These are phyloP conservation scores for Campaea margaritaria DNA, from an alignment of 2,888 invertebrate genomes.

Conservation along the genomic window DNA sequence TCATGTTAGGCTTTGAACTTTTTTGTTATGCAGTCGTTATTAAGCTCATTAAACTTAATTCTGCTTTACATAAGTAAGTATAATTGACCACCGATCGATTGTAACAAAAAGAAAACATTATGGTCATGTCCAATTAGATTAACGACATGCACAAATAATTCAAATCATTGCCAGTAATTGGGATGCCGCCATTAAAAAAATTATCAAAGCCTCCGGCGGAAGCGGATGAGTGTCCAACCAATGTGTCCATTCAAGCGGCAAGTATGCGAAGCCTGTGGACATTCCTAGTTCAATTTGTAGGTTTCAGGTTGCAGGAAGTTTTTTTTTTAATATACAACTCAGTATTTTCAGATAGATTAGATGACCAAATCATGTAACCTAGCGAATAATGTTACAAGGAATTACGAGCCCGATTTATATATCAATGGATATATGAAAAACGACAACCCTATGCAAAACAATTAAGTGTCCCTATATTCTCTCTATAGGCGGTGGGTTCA, in stretches of 20 bases:
- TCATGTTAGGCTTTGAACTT: too few relatives aligned
- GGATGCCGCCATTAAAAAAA: conserved; percentile 52
- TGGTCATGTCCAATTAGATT: conserved; percentile 56
- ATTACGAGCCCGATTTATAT: too few relatives aligned
- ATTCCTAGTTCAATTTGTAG: conserved; percentile 9
- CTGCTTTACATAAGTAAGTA: conserved; percentile 8
- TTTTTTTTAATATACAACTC: too few relatives aligned
- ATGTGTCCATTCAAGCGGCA: conserved; percentile 54
- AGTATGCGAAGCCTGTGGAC: conserved; percentile 43
- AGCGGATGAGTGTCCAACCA: conserved; percentile 46
- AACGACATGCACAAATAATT: conserved; percentile 59
- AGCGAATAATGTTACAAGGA: too few relatives aligned
- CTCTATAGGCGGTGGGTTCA: too few relatives aligned
- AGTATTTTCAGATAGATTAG: too few relatives aligned
- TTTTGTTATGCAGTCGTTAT: too few relatives aligned
- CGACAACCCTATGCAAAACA: too few relatives aligned
- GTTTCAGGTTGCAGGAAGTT: too few relatives aligned
- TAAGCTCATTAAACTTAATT: neutral
- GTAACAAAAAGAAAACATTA: conserved; percentile 38
- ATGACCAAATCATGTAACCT: too few relatives aligned
- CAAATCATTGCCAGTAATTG: conserved; percentile 75
- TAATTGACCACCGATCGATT: conserved; percentile 22
- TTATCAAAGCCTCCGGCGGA: conserved; percentile 72
- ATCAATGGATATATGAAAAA: too few relatives aligned
- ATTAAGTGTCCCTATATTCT: too few relatives aligned